Conservation (phyloP, 2,113 vertebrate genomes). For the Brachyhypopomus occidentalis region DNA sequence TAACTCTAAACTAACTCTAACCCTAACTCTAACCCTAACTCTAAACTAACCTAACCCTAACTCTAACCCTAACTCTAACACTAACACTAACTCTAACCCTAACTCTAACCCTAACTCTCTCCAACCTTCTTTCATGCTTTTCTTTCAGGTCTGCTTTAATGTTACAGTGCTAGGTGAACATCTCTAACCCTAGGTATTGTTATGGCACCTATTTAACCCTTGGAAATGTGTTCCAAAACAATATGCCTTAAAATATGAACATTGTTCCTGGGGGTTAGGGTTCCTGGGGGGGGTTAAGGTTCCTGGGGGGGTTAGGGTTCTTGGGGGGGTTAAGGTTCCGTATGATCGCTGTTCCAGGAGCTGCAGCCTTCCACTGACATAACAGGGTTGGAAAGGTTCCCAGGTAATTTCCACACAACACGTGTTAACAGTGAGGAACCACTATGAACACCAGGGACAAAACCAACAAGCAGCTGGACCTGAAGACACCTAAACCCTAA, state of each 20-base stretch:
- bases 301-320: no score
- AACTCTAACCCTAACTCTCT: no score
- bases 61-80: no score
- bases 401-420: conserved; percentile 30
- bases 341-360: neutral
- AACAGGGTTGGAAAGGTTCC: neutral
- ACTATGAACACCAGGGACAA: conserved; percentile 21
- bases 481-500: neutral
- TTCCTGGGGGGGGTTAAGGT: no score
- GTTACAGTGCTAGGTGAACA: conserved; percentile 10
- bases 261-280: no score
- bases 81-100: no score
- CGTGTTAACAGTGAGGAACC: conserved; percentile 18
- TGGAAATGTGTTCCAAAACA: conserved; percentile 37
- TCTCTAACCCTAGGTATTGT: conserved; percentile 29
- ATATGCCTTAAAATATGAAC: neutral
- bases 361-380: neutral
- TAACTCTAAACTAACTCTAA: no score
- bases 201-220: neutral
- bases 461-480: conserved; percentile 12
- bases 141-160: neutral
- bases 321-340: no score
- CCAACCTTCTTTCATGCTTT: neutral
- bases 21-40: no score
- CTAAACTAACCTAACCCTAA: no score